Evolutionary conservation across 2,113 vertebrate genomes (phyloP).

Genomic region (Dasyurus viverrinus): DNA sequence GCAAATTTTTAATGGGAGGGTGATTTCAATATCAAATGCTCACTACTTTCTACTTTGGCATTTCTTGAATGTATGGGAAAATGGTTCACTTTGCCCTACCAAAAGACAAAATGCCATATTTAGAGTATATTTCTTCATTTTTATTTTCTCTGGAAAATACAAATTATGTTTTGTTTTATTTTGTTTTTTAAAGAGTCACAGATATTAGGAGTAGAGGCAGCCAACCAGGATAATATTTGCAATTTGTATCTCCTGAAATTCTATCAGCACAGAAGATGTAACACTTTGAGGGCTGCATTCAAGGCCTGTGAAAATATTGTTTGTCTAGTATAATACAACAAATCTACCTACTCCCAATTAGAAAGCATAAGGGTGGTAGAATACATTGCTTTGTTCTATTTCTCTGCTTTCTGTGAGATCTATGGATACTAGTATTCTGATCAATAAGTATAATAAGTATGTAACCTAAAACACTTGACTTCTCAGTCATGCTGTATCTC

Average conservation of each 20-base stretch:
- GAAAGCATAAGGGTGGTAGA: neutral
- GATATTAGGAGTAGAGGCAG: neutral
- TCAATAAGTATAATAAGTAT: neutral
- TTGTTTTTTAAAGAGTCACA: neutral
- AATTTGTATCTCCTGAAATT: neutral
- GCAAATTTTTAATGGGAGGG: slow-evolving; percentile 13
- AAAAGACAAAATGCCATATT: neutral
- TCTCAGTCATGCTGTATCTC: neutral
- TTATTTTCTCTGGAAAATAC: neutral
- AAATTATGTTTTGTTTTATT: neutral
- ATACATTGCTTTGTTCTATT: neutral
- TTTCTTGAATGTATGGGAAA: slow-evolving; percentile 43
- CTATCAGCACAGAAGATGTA: neutral
- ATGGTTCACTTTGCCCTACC: slow-evolving; percentile 9
- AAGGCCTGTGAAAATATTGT: neutral
- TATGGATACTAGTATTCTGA: neutral
- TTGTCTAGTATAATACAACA: neutral
- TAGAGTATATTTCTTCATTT: neutral
- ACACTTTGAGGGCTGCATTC: neutral
- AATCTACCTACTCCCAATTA: neutral
- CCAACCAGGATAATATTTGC: neutral
- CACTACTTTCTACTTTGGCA: neutral
- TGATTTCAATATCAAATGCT: slow-evolving; percentile 39
- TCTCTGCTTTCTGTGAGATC: neutral
- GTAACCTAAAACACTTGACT: neutral